Evolutionary conservation across 2,113 vertebrate species (phyloP).

Genomic region (Nipponia nippon): DNA sequence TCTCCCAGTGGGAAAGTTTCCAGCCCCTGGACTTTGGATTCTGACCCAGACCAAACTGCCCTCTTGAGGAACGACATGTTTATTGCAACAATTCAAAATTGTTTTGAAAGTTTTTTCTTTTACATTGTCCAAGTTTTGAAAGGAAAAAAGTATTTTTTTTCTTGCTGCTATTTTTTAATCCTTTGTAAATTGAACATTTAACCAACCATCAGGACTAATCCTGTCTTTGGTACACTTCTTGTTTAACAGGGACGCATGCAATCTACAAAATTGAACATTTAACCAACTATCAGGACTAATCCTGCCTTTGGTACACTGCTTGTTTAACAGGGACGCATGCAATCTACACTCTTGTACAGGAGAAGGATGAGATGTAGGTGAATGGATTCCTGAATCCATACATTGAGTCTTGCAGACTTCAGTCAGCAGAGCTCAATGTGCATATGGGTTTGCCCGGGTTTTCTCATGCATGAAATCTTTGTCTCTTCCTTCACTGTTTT

Average conservation of each 20-base stretch:
- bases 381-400: neutral
- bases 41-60: neutral
- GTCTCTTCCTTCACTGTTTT: neutral
- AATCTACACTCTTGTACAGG: neutral
- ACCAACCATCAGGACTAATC: neutral
- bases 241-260: neutral
- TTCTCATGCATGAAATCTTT: neutral
- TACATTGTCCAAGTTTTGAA: neutral
- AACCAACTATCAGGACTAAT: neutral
- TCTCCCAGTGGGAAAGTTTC: neutral
- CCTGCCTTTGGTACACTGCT: neutral
- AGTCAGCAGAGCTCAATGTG: neutral
- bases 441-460: neutral
- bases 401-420: neutral
- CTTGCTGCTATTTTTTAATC: neutral
- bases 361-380: neutral
- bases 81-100: neutral
- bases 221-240: neutral
- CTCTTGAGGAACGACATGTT: neutral
- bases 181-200: neutral
- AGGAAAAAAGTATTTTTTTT: neutral
- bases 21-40: neutral
- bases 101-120: neutral
- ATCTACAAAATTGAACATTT: neutral
- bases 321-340: neutral